A percentile compares a stretch with the other conserved stretches of the same genome.
Conservation (phyloP, 2,113 vertebrate genomes). For the Grallaria varia region DNA sequence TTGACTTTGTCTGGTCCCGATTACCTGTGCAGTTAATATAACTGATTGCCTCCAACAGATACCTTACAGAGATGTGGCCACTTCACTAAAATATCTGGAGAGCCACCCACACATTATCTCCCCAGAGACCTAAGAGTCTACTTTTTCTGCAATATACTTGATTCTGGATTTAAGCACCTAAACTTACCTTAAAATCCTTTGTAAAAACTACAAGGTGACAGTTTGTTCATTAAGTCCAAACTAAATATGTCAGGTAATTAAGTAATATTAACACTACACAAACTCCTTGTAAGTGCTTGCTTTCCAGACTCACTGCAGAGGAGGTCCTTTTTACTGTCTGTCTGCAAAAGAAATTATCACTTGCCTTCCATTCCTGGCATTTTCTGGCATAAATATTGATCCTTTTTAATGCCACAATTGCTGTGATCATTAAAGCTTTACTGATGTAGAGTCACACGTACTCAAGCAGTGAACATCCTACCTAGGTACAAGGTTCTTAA, state of each 20-base stretch:
- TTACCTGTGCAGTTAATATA: neutral
- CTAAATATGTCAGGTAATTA: neutral
- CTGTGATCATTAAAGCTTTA: conserved; percentile 18
- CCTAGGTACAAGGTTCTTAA: neutral
- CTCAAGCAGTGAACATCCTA: neutral
- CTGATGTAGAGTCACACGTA: neutral
- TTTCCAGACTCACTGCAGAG: neutral
- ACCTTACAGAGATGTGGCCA: neutral
- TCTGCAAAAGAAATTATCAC: neutral
- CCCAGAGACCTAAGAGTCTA: neutral
- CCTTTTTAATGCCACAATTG: neutral
- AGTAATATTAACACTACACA: neutral
- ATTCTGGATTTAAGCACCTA: neutral
- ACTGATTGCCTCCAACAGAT: neutral
- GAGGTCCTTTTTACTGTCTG: neutral
- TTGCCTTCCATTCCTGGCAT: neutral
- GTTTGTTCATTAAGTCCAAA: neutral
- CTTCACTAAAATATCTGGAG: neutral
- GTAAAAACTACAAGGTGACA: neutral
- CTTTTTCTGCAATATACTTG: neutral
- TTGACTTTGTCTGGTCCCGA: neutral
- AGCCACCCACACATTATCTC: neutral
- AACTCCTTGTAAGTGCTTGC: neutral
- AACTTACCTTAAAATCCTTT: neutral
- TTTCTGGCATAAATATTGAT: neutral